Conservation (phyloP, 2,888 invertebrate genomes). For the Coecobrya sp. region DNA sequence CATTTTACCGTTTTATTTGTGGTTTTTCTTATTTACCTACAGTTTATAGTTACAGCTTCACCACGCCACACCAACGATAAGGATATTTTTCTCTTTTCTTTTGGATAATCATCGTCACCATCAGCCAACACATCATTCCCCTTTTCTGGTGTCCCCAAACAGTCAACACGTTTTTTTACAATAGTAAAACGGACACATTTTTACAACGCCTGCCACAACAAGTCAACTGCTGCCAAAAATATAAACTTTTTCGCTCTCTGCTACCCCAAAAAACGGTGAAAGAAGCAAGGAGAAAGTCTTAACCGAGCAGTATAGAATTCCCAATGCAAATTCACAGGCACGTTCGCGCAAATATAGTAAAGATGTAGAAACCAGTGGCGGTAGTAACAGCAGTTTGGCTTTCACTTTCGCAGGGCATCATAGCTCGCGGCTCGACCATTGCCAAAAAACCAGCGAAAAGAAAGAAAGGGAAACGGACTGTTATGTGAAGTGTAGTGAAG, state of each 20-base stretch:
- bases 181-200: neutral
- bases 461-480: neutral
- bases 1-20: conserved; percentile 18
- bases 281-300: neutral
- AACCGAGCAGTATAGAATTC: conserved; percentile 50
- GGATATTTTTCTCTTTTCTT: neutral
- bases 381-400: neutral
- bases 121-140: conserved; percentile 45
- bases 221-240: conserved; percentile 46
- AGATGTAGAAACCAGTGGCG: neutral
- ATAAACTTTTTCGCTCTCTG: conserved; percentile 1
- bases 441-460: conserved; percentile 25
- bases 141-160: conserved; percentile 3
- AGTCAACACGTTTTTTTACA: conserved; percentile 46
- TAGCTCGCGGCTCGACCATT: conserved; percentile 15
- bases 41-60: neutral
- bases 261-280: neutral
- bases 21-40: conserved; percentile 27
- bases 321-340: conserved; percentile 65
- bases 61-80: neutral
- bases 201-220: conserved; percentile 29
- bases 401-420: neutral
- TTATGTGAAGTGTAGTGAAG: conserved; percentile 12
- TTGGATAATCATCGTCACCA: conserved; percentile 13
- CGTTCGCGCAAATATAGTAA: conserved; percentile 11